Evolutionary conservation across 37 sponge, comb jelly and placozoan species (phyloP).

Genomic region (Axinella damicornis): DNA sequence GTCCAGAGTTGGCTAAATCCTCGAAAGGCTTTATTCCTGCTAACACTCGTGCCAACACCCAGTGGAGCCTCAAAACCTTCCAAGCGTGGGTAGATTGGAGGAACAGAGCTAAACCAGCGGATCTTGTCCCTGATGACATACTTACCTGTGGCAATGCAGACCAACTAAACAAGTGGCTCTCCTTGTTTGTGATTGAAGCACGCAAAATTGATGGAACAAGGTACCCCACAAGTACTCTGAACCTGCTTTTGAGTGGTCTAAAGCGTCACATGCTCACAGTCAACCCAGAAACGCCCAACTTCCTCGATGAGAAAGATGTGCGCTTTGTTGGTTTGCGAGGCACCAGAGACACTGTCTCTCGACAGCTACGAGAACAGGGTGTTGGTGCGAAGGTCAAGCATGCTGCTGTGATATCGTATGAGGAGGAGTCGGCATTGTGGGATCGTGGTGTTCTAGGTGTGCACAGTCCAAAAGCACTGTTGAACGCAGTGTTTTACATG

Average conservation of each 20-base stretch:
- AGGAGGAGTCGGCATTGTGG: background rate
- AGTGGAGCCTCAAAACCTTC: background rate
- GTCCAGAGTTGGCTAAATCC: background rate
- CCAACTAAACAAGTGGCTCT: slow-evolving; percentile 25
- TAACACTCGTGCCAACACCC: background rate
- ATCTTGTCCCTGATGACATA: slow-evolving; percentile 3
- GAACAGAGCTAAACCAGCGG: background rate
- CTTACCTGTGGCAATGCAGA: background rate
- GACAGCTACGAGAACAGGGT: slow-evolving; percentile 16
- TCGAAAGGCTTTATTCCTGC: slow-evolving; percentile 10
- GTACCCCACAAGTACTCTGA: slow-evolving; percentile 27
- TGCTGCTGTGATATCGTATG: slow-evolving; percentile 9
- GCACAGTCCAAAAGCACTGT: too few species aligned
- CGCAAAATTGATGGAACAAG: slow-evolving; percentile 27
- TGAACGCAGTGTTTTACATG: background rate
- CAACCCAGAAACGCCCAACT: background rate
- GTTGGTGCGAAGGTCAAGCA: slow-evolving; percentile 22
- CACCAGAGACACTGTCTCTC: slow-evolving; percentile 17
- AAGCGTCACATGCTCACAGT: background rate
- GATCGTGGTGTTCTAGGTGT: background rate
- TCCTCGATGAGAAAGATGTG: slow-evolving; percentile 29
- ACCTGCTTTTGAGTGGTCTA: slow-evolving; percentile 13
- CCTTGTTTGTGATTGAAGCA: slow-evolving; percentile 36
- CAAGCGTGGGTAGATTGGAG: background rate
- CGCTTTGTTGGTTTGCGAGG: slow-evolving; percentile 12